These are phyloP conservation scores for Agelas oroides DNA, from an alignment of 37 sponge, comb jelly and placozoan species.

Conservation along the genomic window DNA sequence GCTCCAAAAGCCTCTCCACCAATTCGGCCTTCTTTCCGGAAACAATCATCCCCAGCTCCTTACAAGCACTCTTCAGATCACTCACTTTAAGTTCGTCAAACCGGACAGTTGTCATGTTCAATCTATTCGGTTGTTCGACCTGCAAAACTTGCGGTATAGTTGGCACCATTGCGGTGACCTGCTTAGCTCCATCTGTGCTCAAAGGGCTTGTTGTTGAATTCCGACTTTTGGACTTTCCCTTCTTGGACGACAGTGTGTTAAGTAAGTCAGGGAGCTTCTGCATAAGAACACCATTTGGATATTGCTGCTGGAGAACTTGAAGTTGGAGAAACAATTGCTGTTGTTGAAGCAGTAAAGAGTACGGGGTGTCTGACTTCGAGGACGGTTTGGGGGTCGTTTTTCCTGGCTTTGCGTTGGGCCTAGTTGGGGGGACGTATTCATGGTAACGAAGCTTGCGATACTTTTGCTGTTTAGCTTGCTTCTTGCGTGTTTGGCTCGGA, in stretches of 20 bases:
- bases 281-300: slow-evolving; percentile 74
- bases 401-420: slow-evolving; percentile 67
- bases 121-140: slow-evolving; percentile 68
- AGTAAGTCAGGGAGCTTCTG: slow-evolving; percentile 80
- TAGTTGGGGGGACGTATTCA: slow-evolving; percentile 79
- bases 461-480: slow-evolving; percentile 55
- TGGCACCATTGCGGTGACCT: background rate
- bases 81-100: slow-evolving; percentile 84
- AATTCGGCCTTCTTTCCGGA: slow-evolving; percentile 91
- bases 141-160: slow-evolving; percentile 44
- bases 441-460: slow-evolving; percentile 77
- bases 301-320: slow-evolving; percentile 86
- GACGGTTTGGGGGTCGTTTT: slow-evolving; percentile 59
- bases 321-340: slow-evolving; percentile 91
- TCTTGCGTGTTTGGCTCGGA: slow-evolving; percentile 53
- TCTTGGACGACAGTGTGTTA: slow-evolving; percentile 30
- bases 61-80: slow-evolving; percentile 73
- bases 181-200: background rate
- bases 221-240: slow-evolving; percentile 3
- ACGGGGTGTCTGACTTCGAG: slow-evolving; percentile 69
- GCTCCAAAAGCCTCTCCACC: slow-evolving; percentile 78
- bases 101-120: slow-evolving; percentile 33
- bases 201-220: background rate
- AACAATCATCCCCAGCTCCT: slow-evolving; percentile 80
- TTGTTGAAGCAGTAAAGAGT: slow-evolving; percentile 77